These are phyloP conservation scores for Crocallis elinguaria DNA, from an alignment of 2,888 invertebrate genomes.

Conservation along the genomic window DNA sequence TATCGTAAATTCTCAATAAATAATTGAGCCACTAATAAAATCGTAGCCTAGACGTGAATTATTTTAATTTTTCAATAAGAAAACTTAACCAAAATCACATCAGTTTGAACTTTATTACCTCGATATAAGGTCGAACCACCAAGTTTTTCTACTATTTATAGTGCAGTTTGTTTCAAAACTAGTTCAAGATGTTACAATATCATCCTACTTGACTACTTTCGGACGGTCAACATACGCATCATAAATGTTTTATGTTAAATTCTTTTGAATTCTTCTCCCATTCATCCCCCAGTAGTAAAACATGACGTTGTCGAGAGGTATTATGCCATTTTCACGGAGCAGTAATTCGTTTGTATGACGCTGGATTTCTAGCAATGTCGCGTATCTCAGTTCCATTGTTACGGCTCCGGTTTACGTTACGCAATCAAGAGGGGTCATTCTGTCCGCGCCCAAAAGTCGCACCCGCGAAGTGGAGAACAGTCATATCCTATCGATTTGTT, in stretches of 20 bases:
- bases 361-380: conserved; percentile 25
- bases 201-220: not conserved
- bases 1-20: not conserved
- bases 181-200: conserved; percentile 1
- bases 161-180: not conserved
- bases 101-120: not conserved
- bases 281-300: not conserved
- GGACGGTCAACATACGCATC: not conserved
- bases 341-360: conserved; percentile 19
- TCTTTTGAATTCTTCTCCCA: not conserved
- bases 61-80: not conserved
- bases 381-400: conserved; percentile 52
- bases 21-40: not conserved
- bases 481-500: conserved; percentile 86
- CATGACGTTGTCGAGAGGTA: not conserved
- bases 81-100: not conserved
- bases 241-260: not conserved
- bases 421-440: conserved; percentile 79
- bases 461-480: conserved; percentile 83
- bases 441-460: conserved; percentile 81
- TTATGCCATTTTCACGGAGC: conserved; percentile 17
- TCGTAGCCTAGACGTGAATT: not conserved
- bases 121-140: not conserved
- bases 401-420: conserved; percentile 59
- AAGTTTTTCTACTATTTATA: not conserved